phyloP scores from a whole-genome alignment of 2,797 vertebrate species.

The Erpetoichthys calabaricus region DNA sequence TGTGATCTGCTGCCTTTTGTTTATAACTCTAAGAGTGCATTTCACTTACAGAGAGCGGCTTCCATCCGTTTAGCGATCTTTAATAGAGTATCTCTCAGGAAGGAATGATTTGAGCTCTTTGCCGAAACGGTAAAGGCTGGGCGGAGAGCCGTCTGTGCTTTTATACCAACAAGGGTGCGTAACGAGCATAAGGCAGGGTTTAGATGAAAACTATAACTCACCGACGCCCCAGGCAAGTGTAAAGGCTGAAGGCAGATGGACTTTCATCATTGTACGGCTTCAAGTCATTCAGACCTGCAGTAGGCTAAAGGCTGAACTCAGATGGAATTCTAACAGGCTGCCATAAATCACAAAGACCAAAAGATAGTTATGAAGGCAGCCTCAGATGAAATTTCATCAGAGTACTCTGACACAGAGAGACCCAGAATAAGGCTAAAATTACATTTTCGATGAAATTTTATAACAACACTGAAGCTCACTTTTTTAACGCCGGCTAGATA shows the following conservation, averaged over 20 bases:
- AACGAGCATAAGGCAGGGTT: not conserved
- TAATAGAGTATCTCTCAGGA: no score
- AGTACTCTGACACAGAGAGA: slow-evolving; percentile 10
- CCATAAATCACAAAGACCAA: slow-evolving; percentile 14
- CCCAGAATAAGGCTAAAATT: slow-evolving; percentile 12
- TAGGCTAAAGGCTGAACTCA: slow-evolving; percentile 7
- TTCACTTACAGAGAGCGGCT: no score
- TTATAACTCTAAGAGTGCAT: no score
- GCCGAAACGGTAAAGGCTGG: no score
- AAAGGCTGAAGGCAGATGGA: slow-evolving; percentile 6
- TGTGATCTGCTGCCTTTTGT: no score
- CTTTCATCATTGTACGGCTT: slow-evolving; percentile 12
- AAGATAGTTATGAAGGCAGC: slow-evolving; percentile 7
- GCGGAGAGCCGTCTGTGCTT: no score
- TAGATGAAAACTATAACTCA: slow-evolving; percentile 16
- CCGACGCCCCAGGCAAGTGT: slow-evolving; percentile 7
- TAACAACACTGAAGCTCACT: not conserved
- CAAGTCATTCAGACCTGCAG: slow-evolving; percentile 13
- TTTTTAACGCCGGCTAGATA: not conserved
- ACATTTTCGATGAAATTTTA: slow-evolving; percentile 13
- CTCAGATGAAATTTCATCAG: slow-evolving; percentile 13
- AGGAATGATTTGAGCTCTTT: no score
- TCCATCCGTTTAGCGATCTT: no score
- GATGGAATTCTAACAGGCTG: slow-evolving; percentile 14
- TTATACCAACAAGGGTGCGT: no score